These are phyloP conservation scores for Penaeus chinensis DNA, from an alignment of 1,140 invertebrate species.

Conservation along the genomic window DNA sequence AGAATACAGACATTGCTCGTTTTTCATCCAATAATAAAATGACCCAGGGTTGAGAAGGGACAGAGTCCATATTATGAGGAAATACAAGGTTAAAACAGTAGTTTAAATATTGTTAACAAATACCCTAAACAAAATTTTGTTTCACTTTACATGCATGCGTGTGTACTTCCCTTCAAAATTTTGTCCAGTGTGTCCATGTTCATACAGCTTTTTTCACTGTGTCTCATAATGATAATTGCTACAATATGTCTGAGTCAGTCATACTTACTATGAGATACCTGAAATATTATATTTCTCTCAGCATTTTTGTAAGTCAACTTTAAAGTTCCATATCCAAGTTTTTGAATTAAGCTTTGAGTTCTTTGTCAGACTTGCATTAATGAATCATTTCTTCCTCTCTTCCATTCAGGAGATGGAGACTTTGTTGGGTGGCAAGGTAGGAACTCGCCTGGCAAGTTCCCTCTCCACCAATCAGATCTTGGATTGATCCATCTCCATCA, in stretches of 20 bases:
- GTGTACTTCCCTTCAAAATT: conserved; percentile 51
- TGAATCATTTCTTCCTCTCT: conserved; percentile 66
- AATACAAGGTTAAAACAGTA: neutral
- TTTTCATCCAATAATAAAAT: conserved; percentile 30
- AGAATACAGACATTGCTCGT: conserved; percentile 35
- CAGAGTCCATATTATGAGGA: neutral
- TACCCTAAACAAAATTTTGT: neutral
- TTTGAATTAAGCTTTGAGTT: conserved; percentile 53
- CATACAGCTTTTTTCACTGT: conserved; percentile 11
- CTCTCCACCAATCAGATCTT: conserved; percentile 62
- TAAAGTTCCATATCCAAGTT: conserved; percentile 46
- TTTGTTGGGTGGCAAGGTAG: conserved; percentile 88
- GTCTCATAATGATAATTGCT: conserved; percentile 4
- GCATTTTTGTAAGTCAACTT: conserved; percentile 9
- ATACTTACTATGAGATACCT: conserved; percentile 31
- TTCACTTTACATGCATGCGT: conserved; percentile 36
- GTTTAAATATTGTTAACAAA: neutral
- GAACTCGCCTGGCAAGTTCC: conserved; percentile 65
- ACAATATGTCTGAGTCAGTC: conserved; percentile 10
- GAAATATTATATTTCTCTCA: conserved; percentile 18
- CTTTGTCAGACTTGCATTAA: conserved; percentile 64
- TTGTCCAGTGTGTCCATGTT: conserved; percentile 30
- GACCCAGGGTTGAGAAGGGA: conserved; percentile 56
- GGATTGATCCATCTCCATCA: conserved; percentile 62
- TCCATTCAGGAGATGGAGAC: conserved; percentile 79